Evolutionary conservation across 2,888 invertebrate genomes (phyloP), one percentile per base, ranked within the genome.

Genomic region (Fabriciana adippe): DNA sequence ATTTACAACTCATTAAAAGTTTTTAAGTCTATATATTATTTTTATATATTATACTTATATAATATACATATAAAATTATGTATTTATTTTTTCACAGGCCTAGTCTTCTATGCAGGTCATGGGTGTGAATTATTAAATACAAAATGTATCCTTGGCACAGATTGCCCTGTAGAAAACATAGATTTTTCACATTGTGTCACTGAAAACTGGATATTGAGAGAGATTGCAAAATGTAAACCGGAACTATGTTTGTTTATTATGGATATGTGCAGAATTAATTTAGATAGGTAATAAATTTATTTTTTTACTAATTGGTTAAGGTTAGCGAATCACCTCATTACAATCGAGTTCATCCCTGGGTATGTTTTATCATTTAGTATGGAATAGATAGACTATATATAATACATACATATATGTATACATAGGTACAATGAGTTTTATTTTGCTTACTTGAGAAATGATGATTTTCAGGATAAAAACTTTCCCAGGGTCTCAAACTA

Each of bases 61-160:
- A 6, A 15, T 18, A 18, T 56, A 35, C 31, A 56, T 41, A 31
- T 18, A 13, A n/a, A 45, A 8, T 45, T 5, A n/a, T 50, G 5
- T 50, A 5, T n/a, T 11, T 4, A 8, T 54, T 35, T 57, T 56
- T 55, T 88, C 83, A 65, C 85, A 92, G 94, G 89, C 72, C 86
- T 94, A 48, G 85, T 94, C 68, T 94, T 93, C 76, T 94, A 93
- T 71, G 93, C 92, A 16, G 94, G 94, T 3, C 94, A 94, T 75
- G 94, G 94, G 8, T 93, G 93, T 76, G 89, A 93, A 73, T 73
- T 93, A 5, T 84, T 86, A 67, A 92, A 92, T 62, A 90, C 90
- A 16, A 93, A 92, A 78, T 93, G 89, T 72, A 88, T 94, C 82
- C 79, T 94, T 4, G 87, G 93, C 3, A 81, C 88, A 1, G 92